phyloP scores from a whole-genome alignment of 2,113 vertebrate genomes.

The Ceyx melanurus region DNA sequence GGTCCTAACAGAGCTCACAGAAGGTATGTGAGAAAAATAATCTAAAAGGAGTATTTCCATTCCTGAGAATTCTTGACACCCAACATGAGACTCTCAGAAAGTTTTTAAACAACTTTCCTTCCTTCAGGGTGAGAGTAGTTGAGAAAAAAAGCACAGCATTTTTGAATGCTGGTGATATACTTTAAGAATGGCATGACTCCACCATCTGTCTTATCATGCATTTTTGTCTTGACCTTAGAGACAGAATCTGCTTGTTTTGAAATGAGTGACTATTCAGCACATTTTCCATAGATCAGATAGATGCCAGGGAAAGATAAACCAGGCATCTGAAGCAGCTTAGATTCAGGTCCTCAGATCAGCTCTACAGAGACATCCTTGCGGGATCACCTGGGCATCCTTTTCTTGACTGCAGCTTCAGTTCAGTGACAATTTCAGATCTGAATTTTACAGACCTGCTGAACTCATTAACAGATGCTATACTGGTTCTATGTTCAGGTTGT shows the following conservation, averaged over 20 bases:
- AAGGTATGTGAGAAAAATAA: not conserved
- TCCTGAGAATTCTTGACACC: not conserved
- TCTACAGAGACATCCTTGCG: not conserved
- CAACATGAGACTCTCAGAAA: not conserved
- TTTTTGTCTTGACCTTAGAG: not conserved
- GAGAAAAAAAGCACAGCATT: not conserved
- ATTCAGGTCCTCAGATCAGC: not conserved
- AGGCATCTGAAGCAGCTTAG: not conserved
- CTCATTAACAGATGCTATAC: not conserved
- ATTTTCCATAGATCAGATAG: not conserved
- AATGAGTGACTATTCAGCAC: not conserved
- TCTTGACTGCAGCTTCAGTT: not conserved
- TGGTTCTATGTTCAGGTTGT: slow-evolving; percentile 12
- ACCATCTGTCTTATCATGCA: not conserved
- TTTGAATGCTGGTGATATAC: not conserved
- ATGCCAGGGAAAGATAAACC: not conserved
- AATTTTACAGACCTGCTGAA: slow-evolving; percentile 13
- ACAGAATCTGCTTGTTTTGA: not conserved
- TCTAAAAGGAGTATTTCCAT: not conserved
- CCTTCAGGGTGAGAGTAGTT: not conserved
- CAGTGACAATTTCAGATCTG: not conserved
- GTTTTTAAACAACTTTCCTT: not conserved
- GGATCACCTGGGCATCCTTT: not conserved
- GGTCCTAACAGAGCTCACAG: not conserved
- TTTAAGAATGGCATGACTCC: not conserved